phyloP scores from a whole-genome alignment of 2,113 vertebrate genomes.

The Corvus moneduloides region DNA sequence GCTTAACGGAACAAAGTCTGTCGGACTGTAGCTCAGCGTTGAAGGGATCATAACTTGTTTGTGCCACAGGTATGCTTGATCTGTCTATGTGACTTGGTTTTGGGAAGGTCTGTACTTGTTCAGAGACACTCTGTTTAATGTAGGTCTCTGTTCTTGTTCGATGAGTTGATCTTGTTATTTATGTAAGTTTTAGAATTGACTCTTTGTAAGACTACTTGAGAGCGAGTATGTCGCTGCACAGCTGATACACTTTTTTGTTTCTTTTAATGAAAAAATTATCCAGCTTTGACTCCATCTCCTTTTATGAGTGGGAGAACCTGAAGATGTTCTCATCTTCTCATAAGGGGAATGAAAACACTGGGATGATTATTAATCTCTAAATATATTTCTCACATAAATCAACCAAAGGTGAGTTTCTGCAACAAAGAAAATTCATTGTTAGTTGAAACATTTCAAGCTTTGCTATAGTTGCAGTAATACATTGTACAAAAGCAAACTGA shows the following conservation, averaged over 20 bases:
- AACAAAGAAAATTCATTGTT: background rate
- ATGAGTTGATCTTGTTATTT: background rate
- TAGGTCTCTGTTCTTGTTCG: background rate
- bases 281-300: background rate
- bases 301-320: conserved; percentile 13
- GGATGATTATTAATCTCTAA: background rate
- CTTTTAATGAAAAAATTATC: background rate
- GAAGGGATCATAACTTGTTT: background rate
- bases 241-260: background rate
- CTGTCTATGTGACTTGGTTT: background rate
- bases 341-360: conserved; percentile 1
- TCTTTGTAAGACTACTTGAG: background rate
- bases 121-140: background rate
- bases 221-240: background rate
- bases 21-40: rapidly evolving
- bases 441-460: background rate
- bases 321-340: background rate
- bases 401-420: background rate
- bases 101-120: background rate
- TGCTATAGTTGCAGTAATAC: background rate
- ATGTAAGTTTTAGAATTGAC: background rate
- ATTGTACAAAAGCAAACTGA: background rate
- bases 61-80: background rate
- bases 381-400: background rate
- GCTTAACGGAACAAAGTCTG: background rate